Evolutionary conservation across 2,113 vertebrate species (phyloP).

Genomic region (Miniopterus natalensis): DNA sequence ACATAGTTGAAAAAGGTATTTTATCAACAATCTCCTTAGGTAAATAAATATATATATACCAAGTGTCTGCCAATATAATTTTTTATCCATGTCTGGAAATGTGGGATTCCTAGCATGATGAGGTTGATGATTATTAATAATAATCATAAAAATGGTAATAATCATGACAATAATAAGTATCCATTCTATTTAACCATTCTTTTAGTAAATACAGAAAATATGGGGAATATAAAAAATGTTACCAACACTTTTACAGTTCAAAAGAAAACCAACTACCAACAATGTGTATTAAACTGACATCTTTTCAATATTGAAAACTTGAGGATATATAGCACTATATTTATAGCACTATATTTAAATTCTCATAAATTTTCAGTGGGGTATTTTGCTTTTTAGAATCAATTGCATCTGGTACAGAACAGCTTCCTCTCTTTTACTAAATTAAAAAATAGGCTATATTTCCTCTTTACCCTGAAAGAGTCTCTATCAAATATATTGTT

Average conservation of each 20-base stretch:
- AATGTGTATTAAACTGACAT: not conserved
- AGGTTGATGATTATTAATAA: not conserved
- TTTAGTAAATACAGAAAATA: not conserved
- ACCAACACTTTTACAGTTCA: not conserved
- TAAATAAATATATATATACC: not conserved
- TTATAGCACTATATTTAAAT: not conserved
- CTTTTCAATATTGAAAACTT: not conserved
- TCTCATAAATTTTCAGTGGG: not conserved
- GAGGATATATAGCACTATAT: not conserved
- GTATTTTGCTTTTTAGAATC: not conserved
- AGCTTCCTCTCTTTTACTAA: not conserved
- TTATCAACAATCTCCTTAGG: not conserved
- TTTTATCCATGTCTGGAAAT: not conserved
- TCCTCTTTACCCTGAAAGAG: not conserved
- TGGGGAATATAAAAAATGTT: not conserved
- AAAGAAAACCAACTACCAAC: not conserved
- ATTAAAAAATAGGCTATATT: not conserved
- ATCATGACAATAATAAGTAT: not conserved
- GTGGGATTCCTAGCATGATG: not conserved
- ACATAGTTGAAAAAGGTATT: not conserved
- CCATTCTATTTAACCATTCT: not conserved
- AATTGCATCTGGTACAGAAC: not conserved
- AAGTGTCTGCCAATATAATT: not conserved
- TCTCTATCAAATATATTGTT: not conserved
- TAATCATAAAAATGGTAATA: not conserved